These are phyloP conservation scores for Dynastes tityus DNA, from an alignment of 2,888 invertebrate species.

Conservation along the genomic window DNA sequence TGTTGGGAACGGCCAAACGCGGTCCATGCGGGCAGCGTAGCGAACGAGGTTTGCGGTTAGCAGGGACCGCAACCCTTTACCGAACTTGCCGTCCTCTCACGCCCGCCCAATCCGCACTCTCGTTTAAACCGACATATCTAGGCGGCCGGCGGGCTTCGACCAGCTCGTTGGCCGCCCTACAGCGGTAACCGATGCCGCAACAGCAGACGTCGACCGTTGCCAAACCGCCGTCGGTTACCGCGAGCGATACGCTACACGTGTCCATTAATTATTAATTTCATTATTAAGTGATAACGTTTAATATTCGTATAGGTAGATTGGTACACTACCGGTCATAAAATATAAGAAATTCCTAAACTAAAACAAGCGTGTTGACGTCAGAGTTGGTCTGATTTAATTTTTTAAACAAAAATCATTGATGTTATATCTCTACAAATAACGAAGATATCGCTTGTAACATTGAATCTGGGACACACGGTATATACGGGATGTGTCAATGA, in stretches of 20 bases:
- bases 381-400: too few species aligned
- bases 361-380: too few species aligned
- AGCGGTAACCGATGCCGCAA: background rate
- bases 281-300: conserved; percentile 42
- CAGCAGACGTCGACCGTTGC: background rate
- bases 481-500: too few species aligned
- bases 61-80: conserved; percentile 23
- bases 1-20: background rate
- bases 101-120: background rate
- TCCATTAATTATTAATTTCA: conserved; percentile 38
- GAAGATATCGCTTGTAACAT: too few species aligned
- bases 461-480: too few species aligned
- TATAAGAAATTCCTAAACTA: too few species aligned
- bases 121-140: conserved; percentile 12
- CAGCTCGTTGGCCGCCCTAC: background rate
- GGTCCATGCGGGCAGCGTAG: conserved; percentile 21
- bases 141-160: background rate
- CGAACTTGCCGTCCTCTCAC: background rate
- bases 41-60: conserved; percentile 32
- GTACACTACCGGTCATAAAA: too few species aligned
- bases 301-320: background rate
- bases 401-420: too few species aligned
- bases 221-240: conserved; percentile 8
- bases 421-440: too few species aligned
- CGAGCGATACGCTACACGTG: conserved; percentile 19